Base-by-base conservation (phyloP, 2,113 vertebrate genomes). In the Ondatra zibethicus region DNA sequence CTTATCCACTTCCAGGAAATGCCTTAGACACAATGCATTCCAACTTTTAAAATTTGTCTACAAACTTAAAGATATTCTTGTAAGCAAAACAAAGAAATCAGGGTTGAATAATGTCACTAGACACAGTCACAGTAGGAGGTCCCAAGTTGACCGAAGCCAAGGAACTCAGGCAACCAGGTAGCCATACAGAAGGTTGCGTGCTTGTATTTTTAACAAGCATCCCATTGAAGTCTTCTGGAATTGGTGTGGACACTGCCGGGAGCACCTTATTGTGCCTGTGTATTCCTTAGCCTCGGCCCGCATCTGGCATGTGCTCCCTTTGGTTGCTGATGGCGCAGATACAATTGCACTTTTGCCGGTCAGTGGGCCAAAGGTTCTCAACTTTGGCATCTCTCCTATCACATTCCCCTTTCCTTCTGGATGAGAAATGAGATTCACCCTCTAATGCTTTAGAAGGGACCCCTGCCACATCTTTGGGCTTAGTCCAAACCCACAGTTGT, bases 11-110 rank as follows among this genome's bases (percentile, higher is more conserved):
- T 73, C 5, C 81, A 95, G 65, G 21, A 52, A 77, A 89, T 81
- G 45, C 25, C 55, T 65, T 66, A 31, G 23, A 55, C n/a, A 50
- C 0, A 78, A 39, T 33, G 55, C 12, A 27, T 58, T 82, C 91
- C 33, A 33, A 73, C 50, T 88, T 96, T 55, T 77, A 9, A 88
- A 96, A 91, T 55, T 66, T 66, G 81, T 50, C 27, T 55, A 77
- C 23, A 78, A 13, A 65, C 92, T 91, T 91, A 21, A 84, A 93
- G 63, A 73, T 47, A 94, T 27, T 7, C 86, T 86, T 66, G 16
- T 86, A 52, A 73, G 31, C 27, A 95, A 94, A 84, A 47, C 84
- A 45, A 29, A 94, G 61, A 90, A 93, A 52, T 2, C 2, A 52
- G 13, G 31, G 21, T n/a, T 93, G 72, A 50, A 63, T 77, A 61